Percentiles rank a stretch among this genome's conserved stretches.
Evolutionary conservation across 2,113 vertebrate species (phyloP).

Genomic region (Amazona guildingii): DNA sequence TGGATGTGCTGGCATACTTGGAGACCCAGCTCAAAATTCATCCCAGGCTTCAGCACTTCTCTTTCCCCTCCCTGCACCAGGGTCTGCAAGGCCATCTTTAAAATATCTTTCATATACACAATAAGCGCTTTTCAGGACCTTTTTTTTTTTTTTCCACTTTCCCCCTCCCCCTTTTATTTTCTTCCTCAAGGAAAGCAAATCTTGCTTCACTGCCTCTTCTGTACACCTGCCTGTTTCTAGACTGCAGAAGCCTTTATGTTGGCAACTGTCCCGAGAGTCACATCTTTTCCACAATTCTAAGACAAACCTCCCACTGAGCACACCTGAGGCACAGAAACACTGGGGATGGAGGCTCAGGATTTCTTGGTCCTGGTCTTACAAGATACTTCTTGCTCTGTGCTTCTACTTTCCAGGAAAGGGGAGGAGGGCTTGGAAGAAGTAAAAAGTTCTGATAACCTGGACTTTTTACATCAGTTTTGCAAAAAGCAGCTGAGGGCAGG

Average conservation of each 20-base stretch:
- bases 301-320: background rate
- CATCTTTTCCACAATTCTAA: background rate
- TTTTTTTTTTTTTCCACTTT: background rate
- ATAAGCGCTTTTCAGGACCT: background rate
- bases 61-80: background rate
- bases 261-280: background rate
- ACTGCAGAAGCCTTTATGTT: background rate
- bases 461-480: background rate
- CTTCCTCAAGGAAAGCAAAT: background rate
- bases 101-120: background rate
- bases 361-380: background rate
- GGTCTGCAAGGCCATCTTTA: background rate
- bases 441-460: background rate
- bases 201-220: background rate
- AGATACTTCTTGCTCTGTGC: background rate
- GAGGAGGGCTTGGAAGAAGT: background rate
- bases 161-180: background rate
- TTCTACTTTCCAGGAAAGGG: background rate
- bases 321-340: background rate
- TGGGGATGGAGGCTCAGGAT: background rate
- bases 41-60: background rate
- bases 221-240: background rate
- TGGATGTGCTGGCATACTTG: background rate
- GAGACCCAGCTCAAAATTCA: background rate
- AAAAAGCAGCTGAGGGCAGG: background rate